phyloP scores from a whole-genome alignment of 1,140 invertebrate genomes.

The Drosophila sturtevanti region DNA sequence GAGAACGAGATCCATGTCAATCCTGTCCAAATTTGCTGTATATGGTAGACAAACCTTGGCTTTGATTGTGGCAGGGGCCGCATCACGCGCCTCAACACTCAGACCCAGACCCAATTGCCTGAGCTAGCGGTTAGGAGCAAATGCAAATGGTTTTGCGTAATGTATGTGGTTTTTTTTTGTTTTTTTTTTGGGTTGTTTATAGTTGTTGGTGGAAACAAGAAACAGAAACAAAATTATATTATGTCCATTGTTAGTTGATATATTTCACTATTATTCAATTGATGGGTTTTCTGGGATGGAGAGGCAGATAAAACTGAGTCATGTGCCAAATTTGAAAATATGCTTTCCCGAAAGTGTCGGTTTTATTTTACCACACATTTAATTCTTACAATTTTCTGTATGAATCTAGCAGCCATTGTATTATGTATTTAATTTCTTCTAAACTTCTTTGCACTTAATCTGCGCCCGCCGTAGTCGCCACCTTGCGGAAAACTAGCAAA shows the following conservation, averaged over 20 bases:
- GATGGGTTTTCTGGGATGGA: constrained; percentile 13
- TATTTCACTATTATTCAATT: constrained; percentile 15
- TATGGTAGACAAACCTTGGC: constrained; percentile 60
- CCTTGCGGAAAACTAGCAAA: constrained; percentile 71
- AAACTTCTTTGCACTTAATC: constrained; percentile 56
- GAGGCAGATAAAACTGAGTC: neutral
- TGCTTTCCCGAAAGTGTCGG: constrained; percentile 15
- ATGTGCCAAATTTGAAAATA: neutral
- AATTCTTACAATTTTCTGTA: constrained; percentile 81
- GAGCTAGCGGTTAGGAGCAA: constrained; percentile 45
- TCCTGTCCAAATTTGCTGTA: neutral
- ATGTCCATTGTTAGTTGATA: constrained; percentile 34
- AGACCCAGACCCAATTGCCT: constrained; percentile 77
- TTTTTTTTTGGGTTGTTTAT: constrained; percentile 9
- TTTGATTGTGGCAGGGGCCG: constrained; percentile 52
- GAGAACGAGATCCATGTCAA: neutral
- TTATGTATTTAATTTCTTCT: constrained; percentile 35
- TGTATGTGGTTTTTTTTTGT: constrained; percentile 51
- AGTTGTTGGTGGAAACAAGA: constrained; percentile 24
- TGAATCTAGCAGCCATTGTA: constrained; percentile 81
- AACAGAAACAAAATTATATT: constrained; percentile 64
- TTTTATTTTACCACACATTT: constrained; percentile 25
- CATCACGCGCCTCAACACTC: constrained; percentile 59
- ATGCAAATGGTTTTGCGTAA: constrained; percentile 65
- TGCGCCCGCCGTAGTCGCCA: constrained; percentile 72